phyloP scores from a whole-genome alignment of 2,113 vertebrate species.

The Eurystomus gularis region DNA sequence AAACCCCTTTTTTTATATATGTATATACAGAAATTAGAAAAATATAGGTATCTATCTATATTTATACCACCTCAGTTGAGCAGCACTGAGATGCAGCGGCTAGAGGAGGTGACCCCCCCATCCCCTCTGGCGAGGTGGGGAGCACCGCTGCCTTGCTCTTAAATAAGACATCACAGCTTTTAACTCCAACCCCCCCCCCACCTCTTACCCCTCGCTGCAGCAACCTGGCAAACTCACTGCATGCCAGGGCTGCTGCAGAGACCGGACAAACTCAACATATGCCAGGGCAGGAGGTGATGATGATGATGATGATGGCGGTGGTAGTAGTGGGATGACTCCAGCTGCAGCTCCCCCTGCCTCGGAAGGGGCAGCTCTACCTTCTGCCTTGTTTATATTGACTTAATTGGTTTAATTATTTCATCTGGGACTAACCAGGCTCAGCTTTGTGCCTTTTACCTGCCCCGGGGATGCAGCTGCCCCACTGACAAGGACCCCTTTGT shows the following conservation, averaged over 20 bases:
- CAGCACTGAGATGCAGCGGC: neutral
- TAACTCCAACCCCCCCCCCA: neutral
- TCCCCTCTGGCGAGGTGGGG: neutral
- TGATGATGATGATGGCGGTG: too few relatives aligned
- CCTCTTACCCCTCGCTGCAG: neutral
- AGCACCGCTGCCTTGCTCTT: neutral
- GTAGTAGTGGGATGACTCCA: neutral
- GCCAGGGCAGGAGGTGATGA: neutral
- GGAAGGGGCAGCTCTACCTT: neutral
- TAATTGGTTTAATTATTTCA: constrained; percentile 57
- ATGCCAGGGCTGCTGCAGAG: neutral
- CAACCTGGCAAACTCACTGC: neutral
- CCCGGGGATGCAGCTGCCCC: neutral
- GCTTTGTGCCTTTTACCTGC: neutral
- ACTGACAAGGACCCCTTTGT: neutral
- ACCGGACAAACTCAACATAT: neutral
- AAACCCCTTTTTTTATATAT: rapidly evolving
- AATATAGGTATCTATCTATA: too few relatives aligned
- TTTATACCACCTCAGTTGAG: neutral
- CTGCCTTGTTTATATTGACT: neutral
- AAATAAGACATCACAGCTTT: constrained; percentile 42
- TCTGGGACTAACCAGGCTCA: neutral
- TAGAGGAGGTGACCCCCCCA: neutral
- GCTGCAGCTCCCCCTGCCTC: neutral
- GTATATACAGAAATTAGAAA: too few relatives aligned